Base-by-base conservation (phyloP, 2,113 vertebrate genomes). In the Engystomops pustulosus region DNA sequence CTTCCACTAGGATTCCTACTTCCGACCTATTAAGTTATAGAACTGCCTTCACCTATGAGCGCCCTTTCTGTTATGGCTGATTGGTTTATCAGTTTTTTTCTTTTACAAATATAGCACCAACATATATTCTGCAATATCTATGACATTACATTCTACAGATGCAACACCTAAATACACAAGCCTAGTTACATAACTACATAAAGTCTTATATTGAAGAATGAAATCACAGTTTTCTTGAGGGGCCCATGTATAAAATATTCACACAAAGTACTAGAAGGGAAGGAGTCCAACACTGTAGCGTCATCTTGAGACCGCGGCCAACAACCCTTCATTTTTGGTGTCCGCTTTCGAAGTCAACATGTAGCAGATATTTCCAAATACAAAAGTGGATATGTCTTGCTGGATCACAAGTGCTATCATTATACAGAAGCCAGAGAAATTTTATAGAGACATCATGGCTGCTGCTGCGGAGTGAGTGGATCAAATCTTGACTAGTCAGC, bases 401-500 rank as follows among this genome's bases (percentile, higher is more conserved):
- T 30, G 23, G 58, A 58, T 41, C 20, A 78, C 32, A 38, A 55
- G 20, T 23, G 25, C 51, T 36, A 77, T n/a, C 74, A 77, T 51
- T 75, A 49, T 17, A 23, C 53, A 25, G 51, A 23, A 38, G 34
- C 12, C 32, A 25, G 75, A 38, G 53, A 23, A n/a, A 25, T 27
- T 58, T 38, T 34, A 53, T 25, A 6, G 14, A 23, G 74, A 20
- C 49, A 55, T 58, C 30, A 51, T 55, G 51, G 51, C 74, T 53
- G 12, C 74, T 36, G 30, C 49, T 23, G n/a, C n/a, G n/a, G 32
- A 20, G 32, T n/a, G 51, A 77, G 15, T 17, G 51, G 51, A 23
- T 58, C 51, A 53, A 78, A 58, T 34, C 32, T 58, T 53, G 32
- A 78, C 53, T 36, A 58, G 18, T n/a, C 30, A 51, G 74, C 51